Evolutionary conservation across 23 tunicate species (phyloP), one percentile per base, ranked within the genome.

Genomic region (Ciona savignyi): DNA sequence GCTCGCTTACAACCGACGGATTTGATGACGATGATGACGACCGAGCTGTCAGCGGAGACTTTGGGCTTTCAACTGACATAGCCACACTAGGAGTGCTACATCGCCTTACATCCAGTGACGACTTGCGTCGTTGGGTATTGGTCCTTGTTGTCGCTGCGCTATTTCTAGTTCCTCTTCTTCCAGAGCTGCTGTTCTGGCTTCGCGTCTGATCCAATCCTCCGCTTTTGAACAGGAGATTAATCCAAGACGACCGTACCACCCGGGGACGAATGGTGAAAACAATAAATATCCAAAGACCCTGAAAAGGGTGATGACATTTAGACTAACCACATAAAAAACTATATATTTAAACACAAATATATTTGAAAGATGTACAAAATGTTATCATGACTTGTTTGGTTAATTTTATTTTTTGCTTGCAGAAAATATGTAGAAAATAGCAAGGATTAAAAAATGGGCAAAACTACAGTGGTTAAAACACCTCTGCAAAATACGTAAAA

Each of bases 251-350:
- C 2, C 96, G 80, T 2, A 88, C 96, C 22, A 76, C 61, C 15
- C 66, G 29, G 32, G 96, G 96, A 4, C 96, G 87, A 27, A 73
- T 62, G 1, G 83, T 82, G 65, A 88, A 88, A 21, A 88, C 84
- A 60, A 88, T 77, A 62, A 88, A 88, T 23, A 88, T 88, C 96
- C 96, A 88, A 30, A 88, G 77, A 33, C 96, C 96, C 96, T 88
- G 73, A 29, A 77, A 71, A 35, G 6, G 24, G 33, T 26, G 72
- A 30, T 6, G n/a, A 23, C 29, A 70, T 65, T n/a, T n/a, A n/a
- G n/a, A n/a, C n/a, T n/a, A n/a, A n/a, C n/a, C n/a, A n/a, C n/a
- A n/a, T n/a, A n/a, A n/a, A n/a, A n/a, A n/a, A n/a, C n/a, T n/a
- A n/a, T n/a, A n/a, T n/a, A n/a, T n/a, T n/a, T n/a, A n/a, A n/a